Evolutionary conservation across 2,888 invertebrate species (phyloP).

Genomic region (Lomographa bimaculata): DNA sequence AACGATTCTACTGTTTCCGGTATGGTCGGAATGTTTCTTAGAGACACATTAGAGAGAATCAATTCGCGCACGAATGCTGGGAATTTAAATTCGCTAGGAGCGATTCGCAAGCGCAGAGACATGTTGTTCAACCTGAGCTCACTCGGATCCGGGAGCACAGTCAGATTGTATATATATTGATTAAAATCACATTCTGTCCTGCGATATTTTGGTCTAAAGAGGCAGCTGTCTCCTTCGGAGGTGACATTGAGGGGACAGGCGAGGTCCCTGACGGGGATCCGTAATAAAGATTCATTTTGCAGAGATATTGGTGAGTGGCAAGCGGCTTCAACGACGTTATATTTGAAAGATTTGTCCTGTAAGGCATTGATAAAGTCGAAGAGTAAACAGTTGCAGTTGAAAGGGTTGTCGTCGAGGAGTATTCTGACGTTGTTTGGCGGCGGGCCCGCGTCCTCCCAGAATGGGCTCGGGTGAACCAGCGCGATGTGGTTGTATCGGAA

Average conservation of each 20-base stretch:
- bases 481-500: neutral
- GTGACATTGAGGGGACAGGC: too few relatives aligned
- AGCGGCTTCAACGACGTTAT: neutral
- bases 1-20: slow-evolving; percentile 22
- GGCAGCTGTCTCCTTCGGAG: too few relatives aligned
- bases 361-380: slow-evolving; percentile 26
- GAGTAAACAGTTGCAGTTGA: slow-evolving; percentile 46
- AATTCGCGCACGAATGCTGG: neutral
- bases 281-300: too few relatives aligned
- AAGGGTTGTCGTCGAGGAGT: slow-evolving; percentile 47
- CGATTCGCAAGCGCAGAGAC: neutral
- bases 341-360: neutral
- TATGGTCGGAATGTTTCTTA: too few relatives aligned
- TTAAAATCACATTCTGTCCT: too few relatives aligned
- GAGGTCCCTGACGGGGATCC: too few relatives aligned
- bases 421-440: too few relatives aligned
- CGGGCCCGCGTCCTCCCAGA: too few relatives aligned
- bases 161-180: too few relatives aligned
- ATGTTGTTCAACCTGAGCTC: slow-evolving; percentile 7
- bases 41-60: too few relatives aligned
- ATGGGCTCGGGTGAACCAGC: neutral
- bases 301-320: neutral
- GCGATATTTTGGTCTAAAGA: too few relatives aligned
- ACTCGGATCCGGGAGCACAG: slow-evolving; percentile 8
- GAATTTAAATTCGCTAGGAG: neutral